phyloP scores from a whole-genome alignment of 2,113 vertebrate genomes.

The Callaeas wilsoni region DNA sequence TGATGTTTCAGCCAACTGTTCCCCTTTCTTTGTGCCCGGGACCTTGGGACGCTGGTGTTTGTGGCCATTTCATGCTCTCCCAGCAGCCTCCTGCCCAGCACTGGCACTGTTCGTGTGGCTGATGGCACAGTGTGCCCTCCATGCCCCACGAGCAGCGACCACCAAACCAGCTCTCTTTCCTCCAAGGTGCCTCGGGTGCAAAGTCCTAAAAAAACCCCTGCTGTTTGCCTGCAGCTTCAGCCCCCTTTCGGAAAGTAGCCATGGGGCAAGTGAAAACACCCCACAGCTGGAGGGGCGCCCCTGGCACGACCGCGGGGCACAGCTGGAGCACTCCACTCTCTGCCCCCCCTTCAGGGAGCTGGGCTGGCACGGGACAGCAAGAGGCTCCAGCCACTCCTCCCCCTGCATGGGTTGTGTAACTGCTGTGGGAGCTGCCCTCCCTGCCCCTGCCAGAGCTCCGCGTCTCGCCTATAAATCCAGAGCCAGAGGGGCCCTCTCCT shows the following conservation, averaged over 20 bases:
- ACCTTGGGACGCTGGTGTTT: neutral
- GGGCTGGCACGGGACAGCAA: accelerated
- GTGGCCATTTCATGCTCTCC: neutral
- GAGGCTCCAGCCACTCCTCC: neutral
- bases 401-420: neutral
- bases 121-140: accelerated
- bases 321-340: neutral
- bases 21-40: neutral
- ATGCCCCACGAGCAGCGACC: accelerated
- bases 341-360: neutral
- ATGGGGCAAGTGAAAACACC: neutral
- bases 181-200: neutral
- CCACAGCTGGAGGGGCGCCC: neutral
- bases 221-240: neutral
- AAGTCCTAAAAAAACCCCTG: neutral
- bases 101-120: neutral
- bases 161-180: neutral
- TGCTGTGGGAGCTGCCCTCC: accelerated
- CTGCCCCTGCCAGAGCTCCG: accelerated
- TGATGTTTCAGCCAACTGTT: neutral
- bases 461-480: accelerated
- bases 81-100: neutral
- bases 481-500: neutral
- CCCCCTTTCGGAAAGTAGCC: neutral
- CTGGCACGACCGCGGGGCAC: accelerated